Conservation (phyloP, 2,797 vertebrate species). For the Myotis vivesi region DNA sequence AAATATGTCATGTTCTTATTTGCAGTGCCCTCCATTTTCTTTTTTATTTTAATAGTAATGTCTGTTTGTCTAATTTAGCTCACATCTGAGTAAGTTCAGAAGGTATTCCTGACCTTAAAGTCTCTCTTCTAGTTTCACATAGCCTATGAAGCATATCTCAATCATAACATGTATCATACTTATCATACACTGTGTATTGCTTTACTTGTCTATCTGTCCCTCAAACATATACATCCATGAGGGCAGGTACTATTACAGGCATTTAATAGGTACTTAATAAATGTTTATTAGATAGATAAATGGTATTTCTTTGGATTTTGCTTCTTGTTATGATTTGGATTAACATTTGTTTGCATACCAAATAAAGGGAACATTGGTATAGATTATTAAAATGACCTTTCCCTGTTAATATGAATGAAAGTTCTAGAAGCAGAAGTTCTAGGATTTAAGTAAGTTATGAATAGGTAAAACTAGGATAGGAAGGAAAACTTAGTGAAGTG, state of each 20-base stretch:
- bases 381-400: slow-evolving; percentile 11
- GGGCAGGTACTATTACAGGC: background rate
- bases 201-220: background rate
- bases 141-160: background rate
- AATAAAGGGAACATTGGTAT: background rate
- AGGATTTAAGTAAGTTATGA: background rate
- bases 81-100: background rate
- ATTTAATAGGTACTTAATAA: slow-evolving; percentile 19
- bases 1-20: background rate
- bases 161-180: background rate
- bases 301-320: background rate
- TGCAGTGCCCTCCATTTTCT: background rate
- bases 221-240: background rate
- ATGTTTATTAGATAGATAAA: slow-evolving; percentile 33
- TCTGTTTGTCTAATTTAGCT: background rate
- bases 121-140: background rate
- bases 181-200: background rate
- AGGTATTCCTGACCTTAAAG: background rate
- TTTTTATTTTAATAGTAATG: slow-evolving; percentile 2
- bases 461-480: background rate
- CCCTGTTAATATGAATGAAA: slow-evolving; percentile 33
- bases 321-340: slow-evolving; percentile 19
- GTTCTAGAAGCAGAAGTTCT: slow-evolving; percentile 24
- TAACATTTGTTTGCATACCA: slow-evolving; percentile 19
- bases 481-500: background rate